Evolutionary conservation across 2,113 vertebrate species (phyloP).

Genomic region (Phyllostomus discolor): DNA sequence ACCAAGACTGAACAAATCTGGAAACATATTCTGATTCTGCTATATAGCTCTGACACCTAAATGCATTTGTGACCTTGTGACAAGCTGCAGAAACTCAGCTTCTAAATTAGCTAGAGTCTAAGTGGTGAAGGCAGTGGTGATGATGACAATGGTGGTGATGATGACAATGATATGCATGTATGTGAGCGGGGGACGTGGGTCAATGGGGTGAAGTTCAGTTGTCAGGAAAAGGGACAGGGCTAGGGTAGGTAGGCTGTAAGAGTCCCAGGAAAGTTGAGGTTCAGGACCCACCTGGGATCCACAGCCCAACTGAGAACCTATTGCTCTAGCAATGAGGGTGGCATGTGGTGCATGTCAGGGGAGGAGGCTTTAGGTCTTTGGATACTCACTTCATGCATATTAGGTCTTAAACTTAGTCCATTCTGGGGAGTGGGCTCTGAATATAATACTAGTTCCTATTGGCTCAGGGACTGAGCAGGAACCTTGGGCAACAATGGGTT

Average conservation of each 20-base stretch:
- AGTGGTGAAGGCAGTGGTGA: neutral
- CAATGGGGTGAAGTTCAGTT: neutral
- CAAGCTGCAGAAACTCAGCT: neutral
- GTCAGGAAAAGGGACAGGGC: neutral
- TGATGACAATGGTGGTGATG: neutral
- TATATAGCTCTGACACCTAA: neutral
- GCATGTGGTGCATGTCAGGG: too few species aligned
- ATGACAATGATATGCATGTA: neutral
- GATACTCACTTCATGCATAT: neutral
- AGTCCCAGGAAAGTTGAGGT: neutral
- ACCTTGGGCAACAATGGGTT: neutral
- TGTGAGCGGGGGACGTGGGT: neutral
- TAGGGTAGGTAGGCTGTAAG: neutral
- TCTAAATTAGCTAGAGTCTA: neutral
- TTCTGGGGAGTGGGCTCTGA: neutral
- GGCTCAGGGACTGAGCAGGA: neutral
- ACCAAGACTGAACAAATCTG: neutral
- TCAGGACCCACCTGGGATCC: neutral
- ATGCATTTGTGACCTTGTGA: neutral
- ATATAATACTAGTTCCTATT: neutral
- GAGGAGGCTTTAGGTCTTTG: neutral
- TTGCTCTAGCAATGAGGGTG: neutral
- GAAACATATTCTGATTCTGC: neutral
- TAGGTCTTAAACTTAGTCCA: neutral
- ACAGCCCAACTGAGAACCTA: neutral